A percentile compares a stretch with the other conserved stretches of the same genome.
These are phyloP conservation scores for Tamias sibiricus DNA, from an alignment of 2,113 vertebrate genomes.

Conservation along the genomic window DNA sequence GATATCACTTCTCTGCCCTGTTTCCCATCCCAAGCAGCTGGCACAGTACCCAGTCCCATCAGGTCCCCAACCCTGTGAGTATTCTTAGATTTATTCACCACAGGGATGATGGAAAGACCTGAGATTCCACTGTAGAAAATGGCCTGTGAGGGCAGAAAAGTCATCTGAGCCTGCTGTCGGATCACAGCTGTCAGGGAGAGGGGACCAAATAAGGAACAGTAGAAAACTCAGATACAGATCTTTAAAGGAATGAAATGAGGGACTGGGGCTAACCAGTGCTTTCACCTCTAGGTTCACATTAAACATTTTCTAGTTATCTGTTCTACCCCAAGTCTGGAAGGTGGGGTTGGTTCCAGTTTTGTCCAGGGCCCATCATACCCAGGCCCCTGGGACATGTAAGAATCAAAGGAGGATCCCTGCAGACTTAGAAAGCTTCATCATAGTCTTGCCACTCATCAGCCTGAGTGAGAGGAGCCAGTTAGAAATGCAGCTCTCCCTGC, in stretches of 20 bases:
- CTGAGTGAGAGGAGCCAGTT: not conserved
- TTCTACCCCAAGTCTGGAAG: not conserved
- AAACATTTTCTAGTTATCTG: not conserved
- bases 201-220: not conserved
- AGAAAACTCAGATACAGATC: not conserved
- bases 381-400: not conserved
- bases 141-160: not conserved
- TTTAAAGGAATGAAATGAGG: too few relatives aligned
- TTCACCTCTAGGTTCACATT: rapidly evolving
- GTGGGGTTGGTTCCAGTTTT: not conserved
- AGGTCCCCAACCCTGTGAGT: too few relatives aligned
- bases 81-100: not conserved
- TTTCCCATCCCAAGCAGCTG: not conserved
- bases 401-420: not conserved
- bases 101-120: not conserved
- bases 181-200: not conserved
- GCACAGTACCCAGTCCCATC: too few relatives aligned
- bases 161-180: not conserved
- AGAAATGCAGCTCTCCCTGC: not conserved
- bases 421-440: not conserved
- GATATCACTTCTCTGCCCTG: not conserved
- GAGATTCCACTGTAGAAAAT: not conserved
- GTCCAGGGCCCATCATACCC: not conserved
- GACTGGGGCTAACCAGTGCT: not conserved
- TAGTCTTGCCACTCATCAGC: not conserved